These are phyloP conservation scores for Acronicta leporina DNA, from an alignment of 2,888 invertebrate genomes.

Conservation along the genomic window DNA sequence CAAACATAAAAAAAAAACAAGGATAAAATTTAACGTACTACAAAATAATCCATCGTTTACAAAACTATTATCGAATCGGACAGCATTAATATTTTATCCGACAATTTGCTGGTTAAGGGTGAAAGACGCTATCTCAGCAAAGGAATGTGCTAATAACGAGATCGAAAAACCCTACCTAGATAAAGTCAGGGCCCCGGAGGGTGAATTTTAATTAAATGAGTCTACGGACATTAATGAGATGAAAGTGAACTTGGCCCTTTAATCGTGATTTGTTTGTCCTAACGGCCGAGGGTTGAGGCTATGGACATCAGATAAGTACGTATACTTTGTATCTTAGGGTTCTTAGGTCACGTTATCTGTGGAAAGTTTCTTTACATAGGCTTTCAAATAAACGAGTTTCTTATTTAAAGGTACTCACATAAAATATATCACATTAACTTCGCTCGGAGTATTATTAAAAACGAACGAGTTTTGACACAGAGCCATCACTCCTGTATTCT, in stretches of 20 bases:
- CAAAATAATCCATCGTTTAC: constrained; percentile 28
- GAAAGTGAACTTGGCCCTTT: constrained; percentile 82
- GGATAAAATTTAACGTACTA: neutral
- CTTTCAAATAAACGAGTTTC: constrained; percentile 36
- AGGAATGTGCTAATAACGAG: constrained; percentile 85
- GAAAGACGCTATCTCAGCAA: constrained; percentile 57
- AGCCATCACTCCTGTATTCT: too few species aligned
- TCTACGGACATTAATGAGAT: constrained; percentile 85
- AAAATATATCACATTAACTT: constrained; percentile 5
- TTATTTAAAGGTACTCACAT: constrained; percentile 7
- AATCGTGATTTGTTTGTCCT: constrained; percentile 87
- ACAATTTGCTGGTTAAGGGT: constrained; percentile 60
- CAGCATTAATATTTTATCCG: constrained; percentile 53
- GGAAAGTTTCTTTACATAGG: constrained; percentile 34
- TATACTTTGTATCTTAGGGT: constrained; percentile 48
- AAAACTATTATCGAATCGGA: constrained; percentile 62
- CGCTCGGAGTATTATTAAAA: neutral
- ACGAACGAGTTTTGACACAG: too few species aligned
- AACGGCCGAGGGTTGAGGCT: constrained; percentile 67
- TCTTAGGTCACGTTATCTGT: constrained; percentile 43
- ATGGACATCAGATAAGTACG: constrained; percentile 63
- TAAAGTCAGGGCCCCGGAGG: constrained; percentile 76
- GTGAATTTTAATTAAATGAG: constrained; percentile 88
- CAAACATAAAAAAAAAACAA: too few species aligned
- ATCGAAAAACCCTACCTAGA: constrained; percentile 79